Evolutionary conservation across 2,797 vertebrate species (phyloP).

Genomic region (Presbytis comata): DNA sequence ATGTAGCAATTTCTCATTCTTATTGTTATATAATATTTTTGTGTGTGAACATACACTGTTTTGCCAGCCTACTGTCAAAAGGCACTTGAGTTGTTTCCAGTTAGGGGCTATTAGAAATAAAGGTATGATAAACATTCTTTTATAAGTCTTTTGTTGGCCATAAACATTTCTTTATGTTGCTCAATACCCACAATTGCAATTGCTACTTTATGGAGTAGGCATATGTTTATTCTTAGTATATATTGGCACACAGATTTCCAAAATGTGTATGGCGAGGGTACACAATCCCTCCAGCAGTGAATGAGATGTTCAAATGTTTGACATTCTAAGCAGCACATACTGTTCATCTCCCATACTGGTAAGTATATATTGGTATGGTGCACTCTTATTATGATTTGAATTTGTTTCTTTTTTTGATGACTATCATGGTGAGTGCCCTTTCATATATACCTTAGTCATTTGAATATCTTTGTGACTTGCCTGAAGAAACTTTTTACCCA

Average conservation of each 20-base stretch:
- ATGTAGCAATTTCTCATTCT: not conserved
- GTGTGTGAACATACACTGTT: not conserved
- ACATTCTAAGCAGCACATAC: not conserved
- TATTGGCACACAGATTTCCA: not conserved
- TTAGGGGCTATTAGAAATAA: not conserved
- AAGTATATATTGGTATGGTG: not conserved
- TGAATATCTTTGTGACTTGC: not conserved
- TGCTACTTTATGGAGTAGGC: not conserved
- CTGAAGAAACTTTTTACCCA: not conserved
- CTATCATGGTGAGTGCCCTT: not conserved
- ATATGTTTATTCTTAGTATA: not conserved
- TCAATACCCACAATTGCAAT: not conserved
- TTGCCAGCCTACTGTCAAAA: not conserved
- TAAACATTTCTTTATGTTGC: not conserved
- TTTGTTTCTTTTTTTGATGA: not conserved
- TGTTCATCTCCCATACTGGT: not conserved
- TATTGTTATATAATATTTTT: not conserved
- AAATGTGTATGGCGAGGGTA: not conserved
- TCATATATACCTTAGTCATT: not conserved
- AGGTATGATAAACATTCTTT: not conserved
- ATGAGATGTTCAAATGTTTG: not conserved
- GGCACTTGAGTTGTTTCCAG: not conserved
- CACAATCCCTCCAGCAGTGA: not conserved
- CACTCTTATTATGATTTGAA: not conserved
- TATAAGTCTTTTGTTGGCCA: not conserved